Evolutionary conservation across 1,140 invertebrate genomes (phyloP).

Genomic region (Camponotus vicinus): DNA sequence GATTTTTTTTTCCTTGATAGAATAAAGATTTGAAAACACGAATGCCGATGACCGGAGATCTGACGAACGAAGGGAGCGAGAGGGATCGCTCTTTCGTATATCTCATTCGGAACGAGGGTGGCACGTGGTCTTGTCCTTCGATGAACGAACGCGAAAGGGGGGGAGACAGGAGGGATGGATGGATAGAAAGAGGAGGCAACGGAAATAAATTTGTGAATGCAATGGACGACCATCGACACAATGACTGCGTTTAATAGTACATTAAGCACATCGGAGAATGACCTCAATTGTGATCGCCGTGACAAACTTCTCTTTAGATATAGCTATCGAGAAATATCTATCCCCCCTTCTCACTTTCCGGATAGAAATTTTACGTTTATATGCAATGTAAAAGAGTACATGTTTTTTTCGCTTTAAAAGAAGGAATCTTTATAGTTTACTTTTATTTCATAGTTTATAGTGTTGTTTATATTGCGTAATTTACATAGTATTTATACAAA

Average conservation of each 20-base stretch:
- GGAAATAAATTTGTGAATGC: slow-evolving; percentile 81
- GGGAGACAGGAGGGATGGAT: not conserved
- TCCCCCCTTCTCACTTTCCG: not conserved
- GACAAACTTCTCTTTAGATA: slow-evolving; percentile 69
- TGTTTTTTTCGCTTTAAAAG: not conserved
- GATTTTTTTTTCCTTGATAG: slow-evolving; percentile 21
- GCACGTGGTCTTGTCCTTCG: slow-evolving; percentile 69
- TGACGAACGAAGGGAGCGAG: slow-evolving; percentile 20
- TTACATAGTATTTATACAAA: too few relatives aligned
- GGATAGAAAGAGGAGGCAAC: slow-evolving; percentile 55
- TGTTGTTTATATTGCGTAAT: too few relatives aligned
- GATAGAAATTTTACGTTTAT: slow-evolving; percentile 30
- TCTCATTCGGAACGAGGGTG: slow-evolving; percentile 62
- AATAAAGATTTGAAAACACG: slow-evolving; percentile 52
- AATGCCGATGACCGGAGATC: slow-evolving; percentile 51
- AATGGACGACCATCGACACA: slow-evolving; percentile 76
- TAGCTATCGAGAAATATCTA: not conserved
- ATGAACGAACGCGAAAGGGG: not conserved
- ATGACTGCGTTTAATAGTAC: slow-evolving; percentile 83
- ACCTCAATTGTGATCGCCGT: slow-evolving; percentile 64
- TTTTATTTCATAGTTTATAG: too few relatives aligned
- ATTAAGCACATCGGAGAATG: slow-evolving; percentile 77
- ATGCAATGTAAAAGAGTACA: not conserved
- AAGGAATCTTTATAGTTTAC: too few relatives aligned
- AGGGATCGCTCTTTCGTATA: slow-evolving; percentile 73